Conservation (phyloP, 2,888 invertebrate species). For the Erebia epiphron region DNA sequence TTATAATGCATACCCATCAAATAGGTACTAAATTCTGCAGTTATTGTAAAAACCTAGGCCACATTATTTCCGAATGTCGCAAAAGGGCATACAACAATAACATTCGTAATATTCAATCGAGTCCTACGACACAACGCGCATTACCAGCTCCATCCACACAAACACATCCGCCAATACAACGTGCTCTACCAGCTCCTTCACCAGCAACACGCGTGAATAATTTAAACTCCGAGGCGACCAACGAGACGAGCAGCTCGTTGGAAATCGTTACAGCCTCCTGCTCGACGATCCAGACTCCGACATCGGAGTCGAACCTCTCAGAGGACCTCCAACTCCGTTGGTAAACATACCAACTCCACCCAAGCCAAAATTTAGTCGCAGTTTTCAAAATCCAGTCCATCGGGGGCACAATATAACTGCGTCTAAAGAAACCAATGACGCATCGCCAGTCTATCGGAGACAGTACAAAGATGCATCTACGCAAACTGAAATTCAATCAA, state of each 20-base stretch:
- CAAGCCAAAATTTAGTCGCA: neutral
- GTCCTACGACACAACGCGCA: neutral
- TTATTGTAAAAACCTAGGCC: no score
- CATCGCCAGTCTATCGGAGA: neutral
- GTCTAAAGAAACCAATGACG: neutral
- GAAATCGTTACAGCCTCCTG: slow-evolving; percentile 32
- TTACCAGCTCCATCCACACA: neutral
- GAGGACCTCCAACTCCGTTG: neutral
- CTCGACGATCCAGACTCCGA: neutral
- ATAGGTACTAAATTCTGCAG: no score
- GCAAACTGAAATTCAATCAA: slow-evolving; percentile 9
- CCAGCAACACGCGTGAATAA: slow-evolving; percentile 17
- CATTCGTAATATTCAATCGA: no score
- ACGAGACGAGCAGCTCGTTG: slow-evolving; percentile 34
- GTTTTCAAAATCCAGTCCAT: neutral
- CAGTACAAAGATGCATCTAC: neutral
- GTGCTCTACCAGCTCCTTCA: neutral
- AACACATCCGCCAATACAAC: neutral
- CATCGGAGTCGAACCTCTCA: neutral
- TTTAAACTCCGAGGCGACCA: slow-evolving; percentile 38
- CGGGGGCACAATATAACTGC: neutral
- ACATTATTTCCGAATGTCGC: no score
- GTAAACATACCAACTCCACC: neutral
- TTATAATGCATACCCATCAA: no score
- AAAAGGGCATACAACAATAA: no score